phyloP scores from a whole-genome alignment of 2,113 vertebrate species.

The Phalacrocorax carbo region DNA sequence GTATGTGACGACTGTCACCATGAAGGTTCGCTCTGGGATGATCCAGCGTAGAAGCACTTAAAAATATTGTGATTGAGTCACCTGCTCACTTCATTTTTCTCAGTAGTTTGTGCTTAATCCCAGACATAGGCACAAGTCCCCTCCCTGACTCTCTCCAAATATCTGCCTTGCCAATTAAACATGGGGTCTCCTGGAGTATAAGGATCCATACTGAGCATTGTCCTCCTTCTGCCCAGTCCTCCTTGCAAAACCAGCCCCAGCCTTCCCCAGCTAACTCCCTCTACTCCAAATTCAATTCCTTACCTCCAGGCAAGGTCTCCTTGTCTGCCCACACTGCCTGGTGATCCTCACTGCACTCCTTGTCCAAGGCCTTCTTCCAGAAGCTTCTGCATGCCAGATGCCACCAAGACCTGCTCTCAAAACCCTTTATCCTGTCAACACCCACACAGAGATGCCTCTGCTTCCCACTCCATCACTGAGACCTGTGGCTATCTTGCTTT shows the following conservation, averaged over 20 bases:
- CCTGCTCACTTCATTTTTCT: not conserved
- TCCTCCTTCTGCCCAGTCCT: not conserved
- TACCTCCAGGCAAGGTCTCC: not conserved
- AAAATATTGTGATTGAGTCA: not conserved
- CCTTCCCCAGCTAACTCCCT: not conserved
- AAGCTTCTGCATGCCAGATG: not conserved
- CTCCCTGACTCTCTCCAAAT: not conserved
- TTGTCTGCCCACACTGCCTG: not conserved
- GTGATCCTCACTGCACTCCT: not conserved
- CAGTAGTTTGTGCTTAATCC: not conserved
- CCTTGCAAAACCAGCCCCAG: not conserved
- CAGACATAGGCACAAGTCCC: not conserved
- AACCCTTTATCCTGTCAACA: not conserved
- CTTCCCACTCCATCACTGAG: not conserved
- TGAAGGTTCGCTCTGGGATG: not conserved
- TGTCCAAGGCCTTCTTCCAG: not conserved
- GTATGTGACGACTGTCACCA: not conserved
- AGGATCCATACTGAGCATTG: not conserved
- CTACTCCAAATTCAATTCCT: not conserved
- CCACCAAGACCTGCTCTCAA: not conserved
- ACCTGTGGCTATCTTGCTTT: not conserved
- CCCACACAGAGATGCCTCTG: not conserved
- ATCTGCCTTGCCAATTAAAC: not conserved
- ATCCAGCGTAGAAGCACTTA: not conserved
- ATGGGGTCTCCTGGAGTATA: not conserved